Evolutionary conservation across 2,888 invertebrate genomes (phyloP), one percentile per base, ranked within the genome.

Genomic region (Hetaerina titia): DNA sequence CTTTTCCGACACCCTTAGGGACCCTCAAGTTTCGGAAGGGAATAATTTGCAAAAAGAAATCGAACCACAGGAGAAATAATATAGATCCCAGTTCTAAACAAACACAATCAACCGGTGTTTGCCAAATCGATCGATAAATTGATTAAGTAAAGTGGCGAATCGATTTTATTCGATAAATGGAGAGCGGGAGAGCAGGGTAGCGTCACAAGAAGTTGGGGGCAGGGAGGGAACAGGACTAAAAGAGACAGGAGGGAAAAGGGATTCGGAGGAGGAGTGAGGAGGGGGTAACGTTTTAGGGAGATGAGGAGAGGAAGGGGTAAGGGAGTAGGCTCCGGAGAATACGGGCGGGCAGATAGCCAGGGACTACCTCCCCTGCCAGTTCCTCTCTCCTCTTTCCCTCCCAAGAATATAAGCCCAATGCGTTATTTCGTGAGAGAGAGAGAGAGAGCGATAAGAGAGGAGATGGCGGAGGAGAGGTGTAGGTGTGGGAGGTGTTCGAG

Each of bases 71-170:
- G 81, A 31, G 81, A 31, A 81, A 31, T 81, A 31, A 22, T 58
- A 89, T 22, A 22, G 89, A 89, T 89, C 7, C 89, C 22, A 31
- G 31, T 22, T 57, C 57, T 6, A 89, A 89, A 89, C 89, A 57
- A 89, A 56, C 58, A 58, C 89, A 89, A 89, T n/a, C 56, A 89
- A 89, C 56, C 56, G 69, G 11, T 69, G 69, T 64, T 74, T 57
- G 56, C 31, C 69, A 69, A 69, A 69, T 56, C 69, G 56, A 69
- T 92, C 92, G 74, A 92, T 92, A 56, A 69, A 92, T 92, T 69
- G 57, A 45, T 92, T 92, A 56, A 92, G 69, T 92, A 69, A 56
- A 92, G 63, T 69, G 63, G 63, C 8, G 58, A 58, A 89, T 63
- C 90, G 63, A 31, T 92, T 92, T 19, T 81, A 81, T 81, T 31